Evolutionary conservation across 2,113 vertebrate genomes (phyloP).

Genomic region (Grantiella picta): DNA sequence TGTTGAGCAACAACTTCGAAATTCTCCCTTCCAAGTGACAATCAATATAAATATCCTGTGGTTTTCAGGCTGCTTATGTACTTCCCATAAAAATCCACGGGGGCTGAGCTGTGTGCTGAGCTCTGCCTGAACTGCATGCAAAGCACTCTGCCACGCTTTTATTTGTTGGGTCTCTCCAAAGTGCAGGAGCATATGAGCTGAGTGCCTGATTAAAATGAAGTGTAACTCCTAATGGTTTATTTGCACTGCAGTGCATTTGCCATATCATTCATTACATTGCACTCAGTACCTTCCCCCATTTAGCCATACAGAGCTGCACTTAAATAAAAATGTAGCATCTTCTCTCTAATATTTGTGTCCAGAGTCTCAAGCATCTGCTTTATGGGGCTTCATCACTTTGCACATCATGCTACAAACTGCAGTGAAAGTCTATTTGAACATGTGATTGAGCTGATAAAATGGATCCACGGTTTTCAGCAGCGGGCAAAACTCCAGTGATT

Average conservation of each 20-base stretch:
- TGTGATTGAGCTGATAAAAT: not conserved
- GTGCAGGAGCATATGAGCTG: not conserved
- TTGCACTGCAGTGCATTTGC: constrained; percentile 25
- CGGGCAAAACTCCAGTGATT: not conserved
- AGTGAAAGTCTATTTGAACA: not conserved
- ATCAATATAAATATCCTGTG: not conserved
- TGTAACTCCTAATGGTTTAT: constrained; percentile 27
- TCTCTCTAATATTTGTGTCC: constrained; percentile 18
- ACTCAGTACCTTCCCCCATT: not conserved
- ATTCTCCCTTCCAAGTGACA: not conserved
- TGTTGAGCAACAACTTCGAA: not conserved
- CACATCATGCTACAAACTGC: not conserved
- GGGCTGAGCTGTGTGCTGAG: not conserved
- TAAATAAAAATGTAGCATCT: not conserved
- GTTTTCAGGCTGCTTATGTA: not conserved
- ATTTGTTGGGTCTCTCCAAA: constrained; percentile 15
- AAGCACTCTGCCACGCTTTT: not conserved
- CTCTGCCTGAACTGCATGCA: not conserved
- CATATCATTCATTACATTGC: not conserved
- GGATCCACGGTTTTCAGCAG: not conserved
- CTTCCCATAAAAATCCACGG: not conserved
- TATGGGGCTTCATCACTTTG: not conserved
- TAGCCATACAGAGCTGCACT: not conserved
- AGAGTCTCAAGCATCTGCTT: constrained; percentile 10
- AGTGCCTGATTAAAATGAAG: constrained; percentile 49